A percentile compares a stretch with the other conserved stretches of the same genome.
Conservation (phyloP, 1,140 invertebrate genomes). For the Listronotus oregonensis region DNA sequence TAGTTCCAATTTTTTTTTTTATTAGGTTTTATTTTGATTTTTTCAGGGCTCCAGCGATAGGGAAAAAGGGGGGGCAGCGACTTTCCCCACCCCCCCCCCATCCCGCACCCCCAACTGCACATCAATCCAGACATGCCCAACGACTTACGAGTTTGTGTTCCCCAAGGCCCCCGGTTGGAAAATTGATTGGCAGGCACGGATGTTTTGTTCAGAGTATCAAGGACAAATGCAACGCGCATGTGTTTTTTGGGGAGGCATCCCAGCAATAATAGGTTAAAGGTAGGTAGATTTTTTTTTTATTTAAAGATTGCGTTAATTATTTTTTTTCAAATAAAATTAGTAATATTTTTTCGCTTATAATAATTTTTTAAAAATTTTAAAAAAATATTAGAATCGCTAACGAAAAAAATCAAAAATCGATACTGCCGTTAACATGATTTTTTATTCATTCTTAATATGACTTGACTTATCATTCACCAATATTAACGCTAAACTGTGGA, state of each 20-base stretch:
- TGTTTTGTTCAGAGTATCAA: constrained; percentile 82
- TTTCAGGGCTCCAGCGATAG: constrained; percentile 74
- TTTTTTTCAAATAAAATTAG: too few species aligned
- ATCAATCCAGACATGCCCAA: constrained; percentile 21
- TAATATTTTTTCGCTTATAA: too few species aligned
- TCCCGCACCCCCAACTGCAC: constrained; percentile 42
- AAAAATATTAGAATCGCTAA: too few species aligned
- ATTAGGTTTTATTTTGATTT: not conserved
- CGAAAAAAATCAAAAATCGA: too few species aligned
- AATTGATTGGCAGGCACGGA: constrained; percentile 85
- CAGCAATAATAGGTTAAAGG: constrained; percentile 70
- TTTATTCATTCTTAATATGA: too few species aligned
- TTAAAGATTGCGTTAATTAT: too few species aligned
- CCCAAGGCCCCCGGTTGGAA: constrained; percentile 79
- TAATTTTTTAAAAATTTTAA: too few species aligned
- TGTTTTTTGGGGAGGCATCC: constrained; percentile 80
- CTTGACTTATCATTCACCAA: too few species aligned
- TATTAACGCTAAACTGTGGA: too few species aligned
- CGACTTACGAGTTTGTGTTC: constrained; percentile 78
- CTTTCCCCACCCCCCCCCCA: constrained; percentile 64
- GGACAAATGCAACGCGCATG: constrained; percentile 73
- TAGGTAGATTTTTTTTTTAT: not conserved
- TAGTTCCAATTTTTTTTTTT: too few species aligned
- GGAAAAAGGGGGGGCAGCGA: constrained; percentile 76
- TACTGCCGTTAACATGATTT: too few species aligned